phyloP scores from a whole-genome alignment of 2,113 vertebrate species.

The Labrus mixtus region DNA sequence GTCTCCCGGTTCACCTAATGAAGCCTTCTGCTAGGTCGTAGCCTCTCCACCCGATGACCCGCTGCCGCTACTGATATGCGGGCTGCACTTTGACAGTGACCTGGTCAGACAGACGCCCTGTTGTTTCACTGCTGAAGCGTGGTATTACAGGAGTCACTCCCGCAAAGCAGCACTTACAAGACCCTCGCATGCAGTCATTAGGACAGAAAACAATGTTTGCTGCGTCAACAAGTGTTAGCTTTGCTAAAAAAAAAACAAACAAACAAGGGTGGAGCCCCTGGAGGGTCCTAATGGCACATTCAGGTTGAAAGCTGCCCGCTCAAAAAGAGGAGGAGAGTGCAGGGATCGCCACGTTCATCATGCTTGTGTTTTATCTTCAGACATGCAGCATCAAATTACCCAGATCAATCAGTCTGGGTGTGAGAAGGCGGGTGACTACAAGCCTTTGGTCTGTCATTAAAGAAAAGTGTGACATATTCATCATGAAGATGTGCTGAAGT shows the following conservation, averaged over 20 bases:
- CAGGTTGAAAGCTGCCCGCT: slow-evolving; percentile 58
- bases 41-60: slow-evolving; percentile 70
- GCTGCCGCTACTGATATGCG: slow-evolving; percentile 54
- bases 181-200: slow-evolving; percentile 16
- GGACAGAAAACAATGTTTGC: slow-evolving; percentile 36
- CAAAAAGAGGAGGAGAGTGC: slow-evolving; percentile 34
- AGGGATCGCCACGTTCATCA: slow-evolving; percentile 9
- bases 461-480: slow-evolving; percentile 60
- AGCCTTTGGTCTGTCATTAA: slow-evolving; percentile 70
- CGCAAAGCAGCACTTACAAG: slow-evolving; percentile 9
- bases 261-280: slow-evolving; percentile 50
- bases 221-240: slow-evolving; percentile 21
- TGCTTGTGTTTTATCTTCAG: slow-evolving; percentile 65
- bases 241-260: slow-evolving; percentile 63
- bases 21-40: slow-evolving; percentile 62
- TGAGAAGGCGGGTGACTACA: slow-evolving; percentile 32
- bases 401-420: slow-evolving; percentile 62
- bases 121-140: neutral
- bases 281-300: slow-evolving; percentile 48
- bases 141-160: slow-evolving; percentile 17
- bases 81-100: slow-evolving; percentile 55
- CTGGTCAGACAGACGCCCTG: slow-evolving; percentile 34
- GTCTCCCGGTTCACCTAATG: slow-evolving; percentile 69
- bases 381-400: slow-evolving; percentile 66
- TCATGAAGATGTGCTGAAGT: slow-evolving; percentile 28